Evolutionary conservation across 2,888 invertebrate genomes (phyloP).

Genomic region (Petrolisthes cinctipes): DNA sequence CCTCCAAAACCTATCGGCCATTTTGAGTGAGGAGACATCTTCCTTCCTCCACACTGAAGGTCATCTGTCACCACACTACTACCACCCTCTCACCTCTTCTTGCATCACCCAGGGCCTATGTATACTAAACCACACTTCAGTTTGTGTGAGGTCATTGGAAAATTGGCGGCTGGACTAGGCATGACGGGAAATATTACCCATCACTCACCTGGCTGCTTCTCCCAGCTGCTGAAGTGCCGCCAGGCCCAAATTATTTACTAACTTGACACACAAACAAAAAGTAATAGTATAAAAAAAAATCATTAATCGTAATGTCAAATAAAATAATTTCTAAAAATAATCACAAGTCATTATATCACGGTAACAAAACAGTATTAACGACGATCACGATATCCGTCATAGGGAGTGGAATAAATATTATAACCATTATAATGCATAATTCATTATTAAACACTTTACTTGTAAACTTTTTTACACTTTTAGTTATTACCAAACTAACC

Average conservation of each 20-base stretch:
- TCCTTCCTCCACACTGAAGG: neutral
- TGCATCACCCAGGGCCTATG: neutral
- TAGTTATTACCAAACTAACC: no score
- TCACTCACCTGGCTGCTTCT: constrained; percentile 49
- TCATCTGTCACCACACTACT: neutral
- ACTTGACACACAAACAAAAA: no score
- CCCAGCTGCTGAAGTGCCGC: neutral
- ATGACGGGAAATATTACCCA: constrained; percentile 62
- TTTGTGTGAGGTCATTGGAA: constrained; percentile 25
- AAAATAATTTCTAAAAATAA: no score
- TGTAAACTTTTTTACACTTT: no score
- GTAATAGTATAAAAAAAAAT: no score
- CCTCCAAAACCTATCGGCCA: constrained; percentile 35
- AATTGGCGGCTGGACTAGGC: constrained; percentile 51
- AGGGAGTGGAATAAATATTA: no score
- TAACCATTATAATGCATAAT: no score
- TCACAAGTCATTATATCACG: no score
- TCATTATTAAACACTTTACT: no score
- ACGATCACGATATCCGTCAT: no score
- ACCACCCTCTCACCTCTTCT: neutral
- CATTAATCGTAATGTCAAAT: no score
- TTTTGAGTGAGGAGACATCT: constrained; percentile 18
- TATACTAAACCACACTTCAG: neutral
- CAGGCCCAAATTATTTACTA: neutral
- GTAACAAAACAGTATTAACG: no score